Conservation (phyloP, 2,888 invertebrate genomes). For the Plebejus argus region DNA sequence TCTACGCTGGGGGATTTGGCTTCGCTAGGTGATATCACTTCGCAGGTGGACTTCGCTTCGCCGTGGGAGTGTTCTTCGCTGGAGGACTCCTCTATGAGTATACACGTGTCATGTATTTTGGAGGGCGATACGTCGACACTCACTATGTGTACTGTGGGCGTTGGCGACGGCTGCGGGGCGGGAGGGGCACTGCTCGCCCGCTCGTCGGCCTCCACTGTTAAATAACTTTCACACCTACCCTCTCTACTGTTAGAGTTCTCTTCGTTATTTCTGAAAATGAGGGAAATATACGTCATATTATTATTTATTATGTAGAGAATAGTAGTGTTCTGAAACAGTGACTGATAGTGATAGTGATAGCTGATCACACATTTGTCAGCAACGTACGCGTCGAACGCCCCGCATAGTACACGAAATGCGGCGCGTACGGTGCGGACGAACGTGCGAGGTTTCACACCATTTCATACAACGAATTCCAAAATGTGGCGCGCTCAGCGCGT, state of each 20-base stretch:
- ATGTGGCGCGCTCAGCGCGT: too few species aligned
- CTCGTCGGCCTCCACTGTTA: slow-evolving; percentile 54
- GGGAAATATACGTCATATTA: too few species aligned
- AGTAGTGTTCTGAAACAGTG: too few species aligned
- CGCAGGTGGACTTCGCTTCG: neutral
- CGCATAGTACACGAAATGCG: too few species aligned
- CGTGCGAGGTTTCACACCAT: too few species aligned
- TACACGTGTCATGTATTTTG: slow-evolving; percentile 53
- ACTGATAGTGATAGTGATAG: too few species aligned
- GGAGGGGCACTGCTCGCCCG: slow-evolving; percentile 62
- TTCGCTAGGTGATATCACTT: neutral
- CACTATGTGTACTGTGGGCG: slow-evolving; percentile 48
- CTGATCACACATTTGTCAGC: too few species aligned
- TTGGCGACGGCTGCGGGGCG: slow-evolving; percentile 45
- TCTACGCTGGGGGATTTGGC: neutral
- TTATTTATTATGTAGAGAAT: too few species aligned
- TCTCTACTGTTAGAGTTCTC: slow-evolving; percentile 56
- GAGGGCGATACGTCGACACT: slow-evolving; percentile 43
- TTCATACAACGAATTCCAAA: too few species aligned
- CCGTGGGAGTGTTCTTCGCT: slow-evolving; percentile 29
- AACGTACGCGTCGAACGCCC: too few species aligned
- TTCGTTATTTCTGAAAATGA: slow-evolving; percentile 41
- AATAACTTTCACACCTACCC: slow-evolving; percentile 60
- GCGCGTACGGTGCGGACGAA: too few species aligned
- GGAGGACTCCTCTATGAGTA: slow-evolving; percentile 57